A percentile compares a stretch with the other conserved stretches of the same genome.
phyloP scores from a whole-genome alignment of 2,888 invertebrate genomes.

The Clusia tigrina region DNA sequence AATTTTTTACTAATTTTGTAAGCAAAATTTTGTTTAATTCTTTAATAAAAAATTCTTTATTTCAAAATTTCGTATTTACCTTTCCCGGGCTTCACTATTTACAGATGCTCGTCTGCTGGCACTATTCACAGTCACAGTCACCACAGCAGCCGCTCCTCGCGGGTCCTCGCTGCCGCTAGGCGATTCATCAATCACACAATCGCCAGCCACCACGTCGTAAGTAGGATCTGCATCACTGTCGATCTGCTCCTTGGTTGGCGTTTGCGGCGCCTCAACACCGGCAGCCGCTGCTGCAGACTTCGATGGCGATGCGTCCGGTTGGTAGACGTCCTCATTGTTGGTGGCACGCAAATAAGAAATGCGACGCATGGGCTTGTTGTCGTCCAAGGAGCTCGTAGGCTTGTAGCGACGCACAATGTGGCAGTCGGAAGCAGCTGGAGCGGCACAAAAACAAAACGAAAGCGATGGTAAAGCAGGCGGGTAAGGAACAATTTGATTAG shows the following conservation, averaged over 20 bases:
- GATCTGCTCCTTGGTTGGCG: slow-evolving; percentile 43
- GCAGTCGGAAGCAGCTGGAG: slow-evolving; percentile 38
- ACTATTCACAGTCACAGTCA: slow-evolving; percentile 24
- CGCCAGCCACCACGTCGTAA: slow-evolving; percentile 52
- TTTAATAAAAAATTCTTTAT: too few species aligned
- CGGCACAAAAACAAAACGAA: not conserved
- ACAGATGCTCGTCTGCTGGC: slow-evolving; percentile 57
- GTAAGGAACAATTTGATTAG: not conserved
- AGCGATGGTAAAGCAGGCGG: slow-evolving; percentile 31
- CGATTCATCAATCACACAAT: slow-evolving; percentile 47
- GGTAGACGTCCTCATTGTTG: slow-evolving; percentile 77
- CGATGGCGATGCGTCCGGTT: slow-evolving; percentile 48
- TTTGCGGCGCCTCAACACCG: slow-evolving; percentile 7
- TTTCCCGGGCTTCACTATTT: slow-evolving; percentile 60
- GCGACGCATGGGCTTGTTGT: slow-evolving; percentile 85
- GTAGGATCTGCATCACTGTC: slow-evolving; percentile 57
- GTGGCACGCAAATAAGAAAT: slow-evolving; percentile 96
- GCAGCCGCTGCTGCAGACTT: slow-evolving; percentile 13
- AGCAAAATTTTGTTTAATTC: too few species aligned
- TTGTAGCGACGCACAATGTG: slow-evolving; percentile 60
- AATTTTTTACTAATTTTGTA: not conserved
- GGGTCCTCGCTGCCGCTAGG: slow-evolving; percentile 46
- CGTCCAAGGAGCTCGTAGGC: slow-evolving; percentile 71
- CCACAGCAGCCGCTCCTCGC: not conserved
- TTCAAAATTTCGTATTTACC: too few species aligned